Evolutionary conservation across 2,113 vertebrate species (phyloP).

Genomic region (Tachysurus fulvidraco): DNA sequence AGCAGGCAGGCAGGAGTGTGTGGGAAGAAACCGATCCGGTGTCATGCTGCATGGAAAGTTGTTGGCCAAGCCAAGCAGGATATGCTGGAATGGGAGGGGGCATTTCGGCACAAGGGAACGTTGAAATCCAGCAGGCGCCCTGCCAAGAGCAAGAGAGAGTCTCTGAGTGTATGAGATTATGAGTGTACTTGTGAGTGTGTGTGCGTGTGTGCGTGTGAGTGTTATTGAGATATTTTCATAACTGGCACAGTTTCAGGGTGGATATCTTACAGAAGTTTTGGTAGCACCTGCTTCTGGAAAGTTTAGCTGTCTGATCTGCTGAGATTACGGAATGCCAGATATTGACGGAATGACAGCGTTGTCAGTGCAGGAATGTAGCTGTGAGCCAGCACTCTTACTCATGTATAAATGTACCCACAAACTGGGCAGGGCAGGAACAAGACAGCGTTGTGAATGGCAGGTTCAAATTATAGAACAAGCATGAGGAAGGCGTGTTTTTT

Average conservation of each 20-base stretch:
- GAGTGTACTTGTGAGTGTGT: constrained; percentile 30
- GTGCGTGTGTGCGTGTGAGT: constrained; percentile 25
- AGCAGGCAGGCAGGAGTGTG: constrained; percentile 48
- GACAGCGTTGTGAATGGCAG: background rate
- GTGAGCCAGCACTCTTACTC: constrained; percentile 32
- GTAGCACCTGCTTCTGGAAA: constrained; percentile 53
- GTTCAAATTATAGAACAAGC: constrained; percentile 6
- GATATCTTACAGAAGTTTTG: constrained; percentile 39
- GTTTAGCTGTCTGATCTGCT: constrained; percentile 43
- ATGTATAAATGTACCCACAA: background rate
- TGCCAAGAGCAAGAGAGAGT: constrained; percentile 49
- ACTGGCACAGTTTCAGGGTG: constrained; percentile 41
- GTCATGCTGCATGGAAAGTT: constrained; percentile 69
- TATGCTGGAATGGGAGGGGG: constrained; percentile 63
- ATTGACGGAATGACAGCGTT: constrained; percentile 23
- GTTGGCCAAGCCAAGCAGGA: constrained; percentile 57
- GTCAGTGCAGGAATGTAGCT: constrained; percentile 40
- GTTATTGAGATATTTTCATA: constrained; percentile 40
- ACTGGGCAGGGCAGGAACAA: background rate
- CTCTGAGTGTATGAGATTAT: constrained; percentile 32
- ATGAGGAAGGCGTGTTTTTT: background rate
- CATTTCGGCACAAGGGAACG: constrained; percentile 50
- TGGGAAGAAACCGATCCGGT: constrained; percentile 62
- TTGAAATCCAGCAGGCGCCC: constrained; percentile 56
- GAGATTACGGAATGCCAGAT: constrained; percentile 34